Conservation (phyloP, 1,140 invertebrate species). For the Zaprionus africanus region DNA sequence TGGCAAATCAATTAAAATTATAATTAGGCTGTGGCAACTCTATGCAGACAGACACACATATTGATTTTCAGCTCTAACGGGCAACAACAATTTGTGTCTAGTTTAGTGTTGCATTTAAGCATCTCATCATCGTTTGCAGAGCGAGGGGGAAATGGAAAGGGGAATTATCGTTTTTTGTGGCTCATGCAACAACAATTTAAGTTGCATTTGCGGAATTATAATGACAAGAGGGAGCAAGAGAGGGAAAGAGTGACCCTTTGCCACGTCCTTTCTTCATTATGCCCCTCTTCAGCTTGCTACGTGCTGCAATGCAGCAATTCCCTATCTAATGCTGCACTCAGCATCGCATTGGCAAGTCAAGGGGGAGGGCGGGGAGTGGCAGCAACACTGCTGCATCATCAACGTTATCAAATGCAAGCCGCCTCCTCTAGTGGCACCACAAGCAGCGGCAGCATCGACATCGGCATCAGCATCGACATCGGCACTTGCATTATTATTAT, state of each 20-base stretch:
- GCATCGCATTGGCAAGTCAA: neutral
- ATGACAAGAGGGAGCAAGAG: neutral
- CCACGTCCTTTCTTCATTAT: neutral
- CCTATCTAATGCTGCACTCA: slow-evolving; percentile 5
- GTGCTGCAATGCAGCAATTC: slow-evolving; percentile 53
- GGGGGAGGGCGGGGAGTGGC: neutral
- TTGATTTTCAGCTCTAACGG: slow-evolving; percentile 51
- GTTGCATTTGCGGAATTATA: slow-evolving; percentile 35
- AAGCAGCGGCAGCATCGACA: slow-evolving; percentile 3
- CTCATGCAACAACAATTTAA: slow-evolving; percentile 15
- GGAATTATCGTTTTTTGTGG: slow-evolving; percentile 20
- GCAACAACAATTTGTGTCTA: neutral
- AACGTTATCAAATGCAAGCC: slow-evolving; percentile 49
- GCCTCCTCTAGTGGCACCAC: slow-evolving; percentile 13
- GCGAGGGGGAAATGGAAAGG: neutral
- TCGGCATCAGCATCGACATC: slow-evolving; percentile 21
- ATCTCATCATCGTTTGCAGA: slow-evolving; percentile 22
- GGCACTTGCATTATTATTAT: slow-evolving; percentile 69
- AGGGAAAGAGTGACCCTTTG: neutral
- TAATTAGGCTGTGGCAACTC: slow-evolving; percentile 59
- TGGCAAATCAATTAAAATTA: slow-evolving; percentile 68
- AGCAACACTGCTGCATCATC: slow-evolving; percentile 38
- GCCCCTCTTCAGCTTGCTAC: slow-evolving; percentile 1
- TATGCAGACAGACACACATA: slow-evolving; percentile 21
- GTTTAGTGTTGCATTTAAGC: slow-evolving; percentile 22